A percentile compares a stretch with the other conserved stretches of the same genome.
These are phyloP conservation scores for Cataglyphis rosenhaueri DNA, from an alignment of 2,888 invertebrate species.

Conservation along the genomic window DNA sequence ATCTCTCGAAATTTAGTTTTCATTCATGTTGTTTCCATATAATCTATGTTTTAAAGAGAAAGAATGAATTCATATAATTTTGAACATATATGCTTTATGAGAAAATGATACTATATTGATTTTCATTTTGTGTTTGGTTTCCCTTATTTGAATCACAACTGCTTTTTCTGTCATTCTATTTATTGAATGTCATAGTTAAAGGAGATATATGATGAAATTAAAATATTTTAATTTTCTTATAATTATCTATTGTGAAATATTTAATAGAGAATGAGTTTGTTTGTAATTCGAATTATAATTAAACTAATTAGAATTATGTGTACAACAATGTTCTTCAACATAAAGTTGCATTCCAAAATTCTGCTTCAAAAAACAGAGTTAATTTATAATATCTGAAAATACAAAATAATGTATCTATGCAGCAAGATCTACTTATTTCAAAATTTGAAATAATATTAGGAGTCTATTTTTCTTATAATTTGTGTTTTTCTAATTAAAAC, in stretches of 20 bases:
- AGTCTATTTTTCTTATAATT: neutral
- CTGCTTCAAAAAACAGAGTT: neutral
- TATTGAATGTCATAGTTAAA: slow-evolving; percentile 11
- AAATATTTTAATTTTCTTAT: slow-evolving; percentile 16
- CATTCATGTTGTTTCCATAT: slow-evolving; percentile 51
- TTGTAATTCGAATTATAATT: slow-evolving; percentile 23
- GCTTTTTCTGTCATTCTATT: slow-evolving; percentile 67
- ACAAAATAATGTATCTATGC: neutral
- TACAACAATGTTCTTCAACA: neutral
- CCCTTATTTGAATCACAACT: slow-evolving; percentile 83
- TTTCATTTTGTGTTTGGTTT: slow-evolving; percentile 81
- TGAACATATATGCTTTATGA: slow-evolving; percentile 57
- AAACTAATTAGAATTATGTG: neutral
- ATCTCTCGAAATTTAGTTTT: slow-evolving; percentile 21
- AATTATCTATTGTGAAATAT: neutral
- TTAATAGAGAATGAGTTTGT: slow-evolving; percentile 24
- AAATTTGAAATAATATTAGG: neutral
- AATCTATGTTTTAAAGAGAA: neutral
- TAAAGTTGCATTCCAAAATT: slow-evolving; percentile 10
- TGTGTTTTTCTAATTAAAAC: too few species aligned
- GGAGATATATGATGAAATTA: neutral
- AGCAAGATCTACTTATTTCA: neutral
- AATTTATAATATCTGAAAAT: neutral
- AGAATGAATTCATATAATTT: slow-evolving; percentile 42
- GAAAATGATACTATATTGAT: slow-evolving; percentile 23